phyloP scores from a whole-genome alignment of 2,113 vertebrate genomes.

The Onychostoma macrolepis region DNA sequence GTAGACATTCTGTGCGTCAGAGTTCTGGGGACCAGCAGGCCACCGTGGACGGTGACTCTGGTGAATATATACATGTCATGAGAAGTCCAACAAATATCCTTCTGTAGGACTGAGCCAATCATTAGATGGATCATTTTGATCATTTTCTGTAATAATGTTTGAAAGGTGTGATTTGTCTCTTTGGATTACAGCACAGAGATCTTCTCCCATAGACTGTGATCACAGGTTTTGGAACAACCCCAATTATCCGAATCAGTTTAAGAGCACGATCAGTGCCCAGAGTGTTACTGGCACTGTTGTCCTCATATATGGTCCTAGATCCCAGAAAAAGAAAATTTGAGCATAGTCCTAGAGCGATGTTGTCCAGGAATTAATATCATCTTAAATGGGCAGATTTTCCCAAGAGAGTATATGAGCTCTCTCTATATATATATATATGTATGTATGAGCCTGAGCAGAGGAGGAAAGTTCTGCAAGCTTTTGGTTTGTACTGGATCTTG shows the following conservation, averaged over 20 bases:
- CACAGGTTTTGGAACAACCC: slow-evolving; percentile 10
- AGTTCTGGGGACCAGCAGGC: neutral
- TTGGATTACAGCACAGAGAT: neutral
- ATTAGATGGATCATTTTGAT: neutral
- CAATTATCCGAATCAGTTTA: slow-evolving; percentile 31
- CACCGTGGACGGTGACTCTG: neutral
- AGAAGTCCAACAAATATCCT: neutral
- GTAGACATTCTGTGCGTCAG: slow-evolving; percentile 43
- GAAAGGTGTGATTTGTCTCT: slow-evolving; percentile 19
- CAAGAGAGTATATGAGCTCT: neutral
- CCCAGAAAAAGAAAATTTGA: neutral
- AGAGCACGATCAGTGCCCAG: neutral
- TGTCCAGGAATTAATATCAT: neutral
- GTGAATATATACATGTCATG: neutral
- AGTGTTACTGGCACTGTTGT: neutral
- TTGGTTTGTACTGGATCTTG: neutral
- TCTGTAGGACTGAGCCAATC: neutral
- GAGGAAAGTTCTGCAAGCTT: neutral
- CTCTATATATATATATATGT: neutral
- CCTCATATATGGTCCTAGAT: neutral
- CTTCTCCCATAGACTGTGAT: neutral
- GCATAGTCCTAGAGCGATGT: neutral
- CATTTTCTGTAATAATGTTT: neutral
- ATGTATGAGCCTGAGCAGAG: neutral
- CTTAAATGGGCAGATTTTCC: neutral